Evolutionary conservation across 2,113 vertebrate species (phyloP), one percentile per base, ranked within the genome.

Genomic region (Scopus umbretta): DNA sequence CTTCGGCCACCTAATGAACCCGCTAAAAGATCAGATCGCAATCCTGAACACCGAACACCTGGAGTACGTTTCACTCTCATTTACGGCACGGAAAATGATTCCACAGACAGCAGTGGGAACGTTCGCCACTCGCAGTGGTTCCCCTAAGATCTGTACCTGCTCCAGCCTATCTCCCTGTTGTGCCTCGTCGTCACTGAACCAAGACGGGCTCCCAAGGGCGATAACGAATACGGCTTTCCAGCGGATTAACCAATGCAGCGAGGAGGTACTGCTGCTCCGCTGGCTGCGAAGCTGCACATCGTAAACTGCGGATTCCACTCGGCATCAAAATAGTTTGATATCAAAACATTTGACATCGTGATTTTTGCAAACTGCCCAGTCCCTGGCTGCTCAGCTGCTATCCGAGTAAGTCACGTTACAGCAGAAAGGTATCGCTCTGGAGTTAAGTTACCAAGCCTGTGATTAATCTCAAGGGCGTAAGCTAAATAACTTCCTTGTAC

Each of bases 381-480:
- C 50, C 38, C 65, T 42, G 83, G 67, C 80, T 80, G 55, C 78
- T 92, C 84, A 42, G 78, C 72, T 65, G 55, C 40, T 38, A 10
- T 52, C 74, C 30, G 53, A 80, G 21, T 25, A 78, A 84, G 43
- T 32, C 88, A 53, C 43, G 32, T 49, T 27, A 49, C 34, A 45
- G 70, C 73, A 59, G 81, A 81, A 43, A 65, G 80, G 86, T 71
- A 92, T 30, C 6, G 3, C 73, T 71, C 61, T 8, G 26, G 80
- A 88, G 65, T 62, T 86, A 49, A 68, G 27, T 87, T 89, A 85
- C 70, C 0, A 3, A 94, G 61, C 58, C 83, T 52, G 70, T 36
- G 92, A 92, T 95, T 92, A 94, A 96, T 95, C 94, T 92, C 92
- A 76, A 87, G 84, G 67, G 87, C 89, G 86, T 43, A 62, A 95